Evolutionary conservation across 92 coral and sea anemone species (phyloP).

Genomic region (Paragorgia papillata): DNA sequence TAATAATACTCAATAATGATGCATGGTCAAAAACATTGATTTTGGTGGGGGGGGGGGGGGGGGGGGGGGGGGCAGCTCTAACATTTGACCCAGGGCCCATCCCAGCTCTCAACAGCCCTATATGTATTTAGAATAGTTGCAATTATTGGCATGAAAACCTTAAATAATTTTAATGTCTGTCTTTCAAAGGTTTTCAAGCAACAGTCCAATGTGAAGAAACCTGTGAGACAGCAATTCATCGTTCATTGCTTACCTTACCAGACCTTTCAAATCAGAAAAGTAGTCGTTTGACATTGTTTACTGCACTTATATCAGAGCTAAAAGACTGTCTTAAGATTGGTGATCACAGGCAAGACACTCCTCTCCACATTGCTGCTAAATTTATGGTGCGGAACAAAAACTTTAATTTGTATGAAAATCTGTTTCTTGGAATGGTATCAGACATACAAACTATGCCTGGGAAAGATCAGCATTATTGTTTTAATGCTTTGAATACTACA

Average conservation of each 20-base stretch:
- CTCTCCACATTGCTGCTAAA: constrained; percentile 74
- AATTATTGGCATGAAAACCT: background rate
- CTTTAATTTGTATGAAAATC: constrained; percentile 50
- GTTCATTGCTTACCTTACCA: constrained; percentile 59
- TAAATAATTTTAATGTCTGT: background rate
- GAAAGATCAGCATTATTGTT: constrained; percentile 37
- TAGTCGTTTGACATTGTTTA: constrained; percentile 13
- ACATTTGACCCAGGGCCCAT: too few relatives aligned
- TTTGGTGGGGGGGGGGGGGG: too few relatives aligned
- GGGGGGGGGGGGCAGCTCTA: too few relatives aligned
- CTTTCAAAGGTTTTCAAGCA: constrained; percentile 62
- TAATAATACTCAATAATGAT: too few relatives aligned
- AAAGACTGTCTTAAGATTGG: constrained; percentile 65
- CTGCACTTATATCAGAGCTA: constrained; percentile 46
- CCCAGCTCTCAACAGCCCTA: too few relatives aligned
- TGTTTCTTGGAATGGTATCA: constrained; percentile 56
- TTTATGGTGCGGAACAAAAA: constrained; percentile 55
- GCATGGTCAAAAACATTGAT: too few relatives aligned
- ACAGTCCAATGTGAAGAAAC: constrained; percentile 64
- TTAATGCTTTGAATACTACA: constrained; percentile 57
- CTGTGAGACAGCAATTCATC: constrained; percentile 75
- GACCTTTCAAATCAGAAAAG: constrained; percentile 2
- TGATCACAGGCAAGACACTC: constrained; percentile 69
- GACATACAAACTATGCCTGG: constrained; percentile 51
- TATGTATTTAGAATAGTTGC: too few relatives aligned